Percentiles rank a stretch among this genome's conserved stretches.
These are phyloP conservation scores for Herminia tarsipennalis DNA, from an alignment of 2,888 invertebrate species.

Conservation along the genomic window DNA sequence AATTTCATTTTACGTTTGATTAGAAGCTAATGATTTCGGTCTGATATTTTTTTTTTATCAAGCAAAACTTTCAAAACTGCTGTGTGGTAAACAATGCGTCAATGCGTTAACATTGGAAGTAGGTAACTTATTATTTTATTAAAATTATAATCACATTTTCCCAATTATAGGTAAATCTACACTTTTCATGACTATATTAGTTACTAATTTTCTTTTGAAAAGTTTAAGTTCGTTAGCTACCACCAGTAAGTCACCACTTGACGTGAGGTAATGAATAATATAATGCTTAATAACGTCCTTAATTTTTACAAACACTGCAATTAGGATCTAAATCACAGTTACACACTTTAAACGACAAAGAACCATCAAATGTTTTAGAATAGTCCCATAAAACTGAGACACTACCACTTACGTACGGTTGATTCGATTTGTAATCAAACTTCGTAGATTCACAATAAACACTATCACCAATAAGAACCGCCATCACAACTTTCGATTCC, in stretches of 20 bases:
- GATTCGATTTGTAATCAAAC: slow-evolving; percentile 57
- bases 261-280: slow-evolving; percentile 27
- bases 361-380: slow-evolving; percentile 67
- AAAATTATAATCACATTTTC: too few species aligned
- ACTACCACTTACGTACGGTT: slow-evolving; percentile 54
- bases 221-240: too few species aligned
- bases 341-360: slow-evolving; percentile 59
- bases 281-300: slow-evolving; percentile 27
- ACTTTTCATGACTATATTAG: too few species aligned
- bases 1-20: too few species aligned
- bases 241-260: too few species aligned
- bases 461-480: slow-evolving; percentile 57
- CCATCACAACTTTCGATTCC: slow-evolving; percentile 22
- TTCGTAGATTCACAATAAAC: slow-evolving; percentile 62
- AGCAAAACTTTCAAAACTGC: slow-evolving; percentile 65
- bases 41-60: slow-evolving; percentile 61
- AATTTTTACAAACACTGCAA: slow-evolving; percentile 56
- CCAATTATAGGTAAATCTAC: too few species aligned
- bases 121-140: too few species aligned
- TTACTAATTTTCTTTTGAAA: too few species aligned
- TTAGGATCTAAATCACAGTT: slow-evolving; percentile 63
- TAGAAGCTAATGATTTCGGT: slow-evolving; percentile 50
- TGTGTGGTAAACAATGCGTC: slow-evolving; percentile 67
- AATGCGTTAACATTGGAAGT: too few species aligned
- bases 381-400: slow-evolving; percentile 68